Percentiles rank a stretch among this genome's conserved stretches.
Evolutionary conservation across 2,113 vertebrate species (phyloP).

Genomic region (Grus americana): DNA sequence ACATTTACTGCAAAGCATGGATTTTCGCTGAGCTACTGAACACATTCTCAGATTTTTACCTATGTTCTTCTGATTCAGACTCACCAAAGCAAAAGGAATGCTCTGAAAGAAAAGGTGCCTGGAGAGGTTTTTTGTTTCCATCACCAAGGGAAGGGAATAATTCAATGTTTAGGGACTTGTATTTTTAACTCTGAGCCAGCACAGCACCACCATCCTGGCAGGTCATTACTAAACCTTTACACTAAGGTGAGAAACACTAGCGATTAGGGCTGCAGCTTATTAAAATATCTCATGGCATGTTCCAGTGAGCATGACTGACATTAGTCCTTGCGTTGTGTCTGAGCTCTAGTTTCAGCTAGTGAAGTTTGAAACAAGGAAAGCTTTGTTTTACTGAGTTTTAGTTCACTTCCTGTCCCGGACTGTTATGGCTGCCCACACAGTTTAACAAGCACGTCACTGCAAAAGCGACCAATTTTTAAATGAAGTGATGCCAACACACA

Average conservation of each 20-base stretch:
- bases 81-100: background rate
- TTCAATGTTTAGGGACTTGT: background rate
- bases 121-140: background rate
- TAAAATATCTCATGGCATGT: background rate
- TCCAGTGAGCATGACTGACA: background rate
- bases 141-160: background rate
- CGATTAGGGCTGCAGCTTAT: background rate
- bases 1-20: no score
- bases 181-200: background rate
- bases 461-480: background rate
- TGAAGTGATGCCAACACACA: background rate
- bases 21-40: background rate
- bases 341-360: background rate
- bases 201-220: background rate
- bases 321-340: background rate
- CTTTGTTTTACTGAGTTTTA: background rate
- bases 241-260: background rate
- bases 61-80: background rate
- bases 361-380: conserved; percentile 8
- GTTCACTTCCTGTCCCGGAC: background rate
- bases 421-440: background rate
- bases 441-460: background rate
- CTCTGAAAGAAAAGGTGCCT: background rate
- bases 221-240: background rate
- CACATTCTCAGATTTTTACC: background rate